phyloP scores from a whole-genome alignment of 2,797 vertebrate species.

The Naso thynnoides region DNA sequence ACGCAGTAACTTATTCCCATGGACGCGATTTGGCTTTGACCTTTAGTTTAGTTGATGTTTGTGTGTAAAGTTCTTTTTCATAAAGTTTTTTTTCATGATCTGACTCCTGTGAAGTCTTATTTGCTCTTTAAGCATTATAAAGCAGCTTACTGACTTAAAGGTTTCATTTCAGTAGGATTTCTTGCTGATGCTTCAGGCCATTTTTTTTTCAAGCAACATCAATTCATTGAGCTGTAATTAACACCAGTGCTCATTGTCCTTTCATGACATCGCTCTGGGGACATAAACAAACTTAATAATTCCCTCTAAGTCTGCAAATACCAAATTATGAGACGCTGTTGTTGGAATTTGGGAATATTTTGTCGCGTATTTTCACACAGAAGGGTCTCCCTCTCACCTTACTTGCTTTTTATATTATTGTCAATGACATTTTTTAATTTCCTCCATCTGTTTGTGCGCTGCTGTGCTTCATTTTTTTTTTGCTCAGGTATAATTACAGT shows the following conservation, averaged over 20 bases:
- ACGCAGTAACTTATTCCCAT: slow-evolving; percentile 15
- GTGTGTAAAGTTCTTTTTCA: slow-evolving; percentile 17
- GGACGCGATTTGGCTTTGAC: slow-evolving; percentile 19
- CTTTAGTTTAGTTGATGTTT: slow-evolving; percentile 44
- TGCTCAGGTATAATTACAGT: slow-evolving; percentile 37
- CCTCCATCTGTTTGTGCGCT: neutral
- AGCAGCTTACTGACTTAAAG: slow-evolving; percentile 62
- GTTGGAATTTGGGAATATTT: slow-evolving; percentile 28
- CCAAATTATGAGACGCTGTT: slow-evolving; percentile 44
- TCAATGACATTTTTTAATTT: neutral
- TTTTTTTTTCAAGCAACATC: slow-evolving; percentile 38
- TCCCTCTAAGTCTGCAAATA: slow-evolving; percentile 50
- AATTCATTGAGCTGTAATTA: slow-evolving; percentile 71
- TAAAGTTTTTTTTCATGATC: slow-evolving; percentile 36
- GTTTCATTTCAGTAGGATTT: slow-evolving; percentile 57
- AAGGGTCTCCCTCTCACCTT: neutral
- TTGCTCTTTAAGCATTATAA: slow-evolving; percentile 53
- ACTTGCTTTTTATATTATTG: neutral
- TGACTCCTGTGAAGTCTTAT: slow-evolving; percentile 41
- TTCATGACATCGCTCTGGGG: slow-evolving; percentile 63
- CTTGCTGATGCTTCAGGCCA: slow-evolving; percentile 45
- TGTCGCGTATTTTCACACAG: slow-evolving; percentile 5
- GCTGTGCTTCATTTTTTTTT: slow-evolving; percentile 32
- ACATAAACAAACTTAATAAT: slow-evolving; percentile 57
- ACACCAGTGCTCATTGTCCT: slow-evolving; percentile 62